Base-by-base conservation (phyloP, 37 sponge, comb jelly and placozoan genomes). In the Chondrilla cf. caribensis region DNA sequence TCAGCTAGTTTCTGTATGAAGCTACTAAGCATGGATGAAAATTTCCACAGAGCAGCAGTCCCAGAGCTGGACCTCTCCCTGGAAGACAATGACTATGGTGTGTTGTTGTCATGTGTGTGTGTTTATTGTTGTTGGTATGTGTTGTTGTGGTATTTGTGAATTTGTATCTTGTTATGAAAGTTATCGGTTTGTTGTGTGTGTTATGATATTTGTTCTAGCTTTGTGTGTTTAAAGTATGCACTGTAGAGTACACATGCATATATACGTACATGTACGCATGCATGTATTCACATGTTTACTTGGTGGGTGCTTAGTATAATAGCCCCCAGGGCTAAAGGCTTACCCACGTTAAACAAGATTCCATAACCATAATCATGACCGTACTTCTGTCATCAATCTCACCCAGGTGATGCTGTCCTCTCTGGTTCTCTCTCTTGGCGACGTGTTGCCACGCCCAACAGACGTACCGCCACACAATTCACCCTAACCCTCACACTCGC, bases 31-130 rank as follows among this genome's bases (percentile, higher is more conserved):
- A 26, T 31, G 22, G 96, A 96, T 60, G 60, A 58, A 18, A 93
- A 96, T 57, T 96, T 79, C 77, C 72, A 88, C 41, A 81, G 58
- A 40, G 64, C 35, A 26, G 33, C 58, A 37, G 79, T 96, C 6
- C 86, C 85, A 0, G 88, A 93, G 15, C 84, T 88, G 43, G 78
- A 58, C 31, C 77, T 96, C 32, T 84, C 90, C 2, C 57, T 96
- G 0, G 93, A 92, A 32, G 93, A 93, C 82, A 92, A 96, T 70
- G 91, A 96, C 68, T 70, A 88, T 66, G 96, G 94, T 87, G 68
- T 26, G n/a, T 43, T 47, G 51, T 47, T 47, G 51, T 47, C n/a
- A n/a, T n/a, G n/a, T n/a, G n/a, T n/a, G n/a, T n/a, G n/a, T n/a
- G n/a, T n/a, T n/a, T n/a, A n/a, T n/a, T n/a, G n/a, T n/a, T n/a